These are phyloP conservation scores for Chaetogeoica ovagalla DNA, from an alignment of 2,888 invertebrate species.

Conservation along the genomic window DNA sequence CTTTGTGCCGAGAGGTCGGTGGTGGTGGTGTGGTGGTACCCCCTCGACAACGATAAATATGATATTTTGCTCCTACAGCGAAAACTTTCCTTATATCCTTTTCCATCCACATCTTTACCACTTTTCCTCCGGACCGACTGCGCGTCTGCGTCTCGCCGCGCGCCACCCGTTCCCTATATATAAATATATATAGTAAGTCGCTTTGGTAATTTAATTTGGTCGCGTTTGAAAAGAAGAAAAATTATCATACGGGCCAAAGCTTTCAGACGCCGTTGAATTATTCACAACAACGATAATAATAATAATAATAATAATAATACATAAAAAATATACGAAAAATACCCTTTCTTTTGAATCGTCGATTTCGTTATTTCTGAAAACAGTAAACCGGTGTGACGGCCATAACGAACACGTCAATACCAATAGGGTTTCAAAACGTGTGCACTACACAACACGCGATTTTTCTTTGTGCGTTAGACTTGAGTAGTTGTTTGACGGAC, in stretches of 20 bases:
- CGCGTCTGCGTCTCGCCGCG: background rate
- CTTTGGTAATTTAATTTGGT: constrained; percentile 44
- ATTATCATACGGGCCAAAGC: constrained; percentile 28
- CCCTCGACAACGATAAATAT: constrained; percentile 27
- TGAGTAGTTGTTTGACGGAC: background rate
- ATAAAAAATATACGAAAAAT: constrained; percentile 4
- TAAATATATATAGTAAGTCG: constrained; percentile 13
- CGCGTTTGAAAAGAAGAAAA: constrained; percentile 45
- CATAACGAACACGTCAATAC: constrained; percentile 23
- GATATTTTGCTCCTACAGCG: constrained; percentile 25
- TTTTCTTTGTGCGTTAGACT: constrained; percentile 3
- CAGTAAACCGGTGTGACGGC: background rate
- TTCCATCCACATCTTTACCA: background rate
- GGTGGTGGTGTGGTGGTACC: background rate
- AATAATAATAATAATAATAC: background rate
- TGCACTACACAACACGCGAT: background rate
- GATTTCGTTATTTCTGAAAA: constrained; percentile 22
- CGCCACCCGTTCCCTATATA: background rate
- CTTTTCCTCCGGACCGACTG: background rate
- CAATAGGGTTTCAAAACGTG: constrained; percentile 5
- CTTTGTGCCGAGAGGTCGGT: background rate
- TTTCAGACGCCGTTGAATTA: constrained; percentile 19
- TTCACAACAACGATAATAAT: constrained; percentile 3
- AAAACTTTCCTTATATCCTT: constrained; percentile 24
- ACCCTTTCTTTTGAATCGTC: constrained; percentile 17